phyloP scores from a whole-genome alignment of 2,797 vertebrate genomes.

The Coccyzus lansbergi region DNA sequence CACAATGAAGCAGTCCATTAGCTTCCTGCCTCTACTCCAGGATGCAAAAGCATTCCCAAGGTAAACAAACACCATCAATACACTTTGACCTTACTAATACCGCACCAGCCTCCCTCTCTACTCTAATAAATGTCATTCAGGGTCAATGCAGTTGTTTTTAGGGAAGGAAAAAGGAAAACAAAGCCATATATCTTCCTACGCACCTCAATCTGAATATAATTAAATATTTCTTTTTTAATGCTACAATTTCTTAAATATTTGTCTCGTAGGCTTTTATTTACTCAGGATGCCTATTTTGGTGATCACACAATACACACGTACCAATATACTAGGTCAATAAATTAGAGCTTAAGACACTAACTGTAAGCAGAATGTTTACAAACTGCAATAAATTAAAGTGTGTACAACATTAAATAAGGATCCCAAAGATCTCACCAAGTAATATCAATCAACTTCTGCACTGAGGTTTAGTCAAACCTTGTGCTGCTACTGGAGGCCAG shows the following conservation, averaged over 20 bases:
- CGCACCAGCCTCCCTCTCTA: neutral
- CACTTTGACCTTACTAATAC: neutral
- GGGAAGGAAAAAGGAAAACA: neutral
- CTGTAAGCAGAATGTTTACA: conserved; percentile 59
- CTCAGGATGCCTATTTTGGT: neutral
- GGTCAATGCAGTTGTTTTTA: neutral
- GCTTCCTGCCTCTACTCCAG: neutral
- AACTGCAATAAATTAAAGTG: conserved; percentile 55
- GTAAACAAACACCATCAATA: neutral
- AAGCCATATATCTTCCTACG: neutral
- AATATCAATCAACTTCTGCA: neutral
- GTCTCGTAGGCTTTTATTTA: neutral
- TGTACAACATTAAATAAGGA: neutral
- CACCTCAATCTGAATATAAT: neutral
- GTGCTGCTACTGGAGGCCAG: neutral
- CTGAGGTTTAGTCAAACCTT: neutral
- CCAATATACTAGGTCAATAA: conserved; percentile 38
- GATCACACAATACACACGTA: neutral
- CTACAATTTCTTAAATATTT: neutral
- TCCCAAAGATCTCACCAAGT: neutral
- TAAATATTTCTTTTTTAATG: neutral
- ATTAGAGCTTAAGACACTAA: conserved; percentile 38
- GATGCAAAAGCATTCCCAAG: neutral
- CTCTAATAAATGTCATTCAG: neutral
- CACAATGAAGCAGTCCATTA: neutral